Conservation (phyloP, 2,113 vertebrate genomes). For the Pteropus alecto region DNA sequence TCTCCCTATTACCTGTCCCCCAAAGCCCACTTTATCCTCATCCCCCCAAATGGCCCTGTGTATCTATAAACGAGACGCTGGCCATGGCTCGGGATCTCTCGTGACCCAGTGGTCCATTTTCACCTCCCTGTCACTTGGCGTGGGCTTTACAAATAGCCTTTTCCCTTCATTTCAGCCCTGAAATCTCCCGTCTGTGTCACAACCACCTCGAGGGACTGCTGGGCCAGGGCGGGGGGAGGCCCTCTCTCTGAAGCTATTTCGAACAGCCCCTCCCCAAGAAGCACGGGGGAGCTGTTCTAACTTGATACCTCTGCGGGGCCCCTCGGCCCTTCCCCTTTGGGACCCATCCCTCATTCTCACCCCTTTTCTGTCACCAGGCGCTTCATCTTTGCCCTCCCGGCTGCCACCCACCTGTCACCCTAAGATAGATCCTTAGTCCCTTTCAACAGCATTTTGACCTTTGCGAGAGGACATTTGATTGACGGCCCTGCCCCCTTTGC, state of each 20-base stretch:
- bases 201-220: background rate
- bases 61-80: too few relatives aligned
- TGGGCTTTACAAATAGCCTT: background rate
- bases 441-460: conserved; percentile 72
- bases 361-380: conserved; percentile 40
- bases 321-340: background rate
- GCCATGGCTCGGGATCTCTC: background rate
- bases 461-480: conserved; percentile 66
- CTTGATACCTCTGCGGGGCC: background rate
- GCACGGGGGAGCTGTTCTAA: background rate
- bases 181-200: background rate
- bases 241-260: background rate
- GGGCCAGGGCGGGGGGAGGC: background rate
- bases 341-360: background rate
- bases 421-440: conserved; percentile 65
- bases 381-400: conserved; percentile 25
- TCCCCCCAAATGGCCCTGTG: rapidly evolving
- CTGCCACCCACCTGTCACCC: conserved; percentile 76
- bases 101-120: background rate
- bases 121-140: background rate
- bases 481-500: conserved; percentile 47
- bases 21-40: background rate
- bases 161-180: background rate
- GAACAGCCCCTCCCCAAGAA: background rate
- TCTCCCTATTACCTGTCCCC: background rate